A percentile compares a stretch with the other conserved stretches of the same genome.
These are phyloP conservation scores for Lasiurus cinereus DNA, from an alignment of 2,113 vertebrate genomes.

Conservation along the genomic window DNA sequence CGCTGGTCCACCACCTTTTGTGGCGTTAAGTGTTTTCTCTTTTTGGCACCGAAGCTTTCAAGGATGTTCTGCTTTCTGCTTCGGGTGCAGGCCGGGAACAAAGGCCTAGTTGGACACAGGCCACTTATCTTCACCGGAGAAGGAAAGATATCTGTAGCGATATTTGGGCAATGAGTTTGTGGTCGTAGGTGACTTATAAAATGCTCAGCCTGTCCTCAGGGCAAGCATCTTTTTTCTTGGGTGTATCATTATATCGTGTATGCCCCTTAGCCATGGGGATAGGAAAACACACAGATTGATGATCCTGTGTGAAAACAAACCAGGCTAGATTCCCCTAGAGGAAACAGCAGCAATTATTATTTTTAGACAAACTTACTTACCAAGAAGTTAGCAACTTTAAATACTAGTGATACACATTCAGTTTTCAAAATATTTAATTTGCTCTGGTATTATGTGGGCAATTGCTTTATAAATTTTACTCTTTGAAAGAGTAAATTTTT, in stretches of 20 bases:
- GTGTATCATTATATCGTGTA: not conserved
- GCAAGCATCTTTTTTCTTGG: not conserved
- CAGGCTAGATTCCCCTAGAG: not conserved
- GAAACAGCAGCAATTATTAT: not conserved
- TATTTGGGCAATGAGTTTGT: conserved; percentile 22
- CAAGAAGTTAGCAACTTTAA: conserved; percentile 35
- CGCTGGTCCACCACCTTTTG: not conserved
- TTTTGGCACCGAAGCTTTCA: not conserved
- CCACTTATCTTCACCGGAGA: not conserved
- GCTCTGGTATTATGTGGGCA: conserved; percentile 35
- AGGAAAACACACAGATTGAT: not conserved
- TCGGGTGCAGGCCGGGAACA: not conserved
- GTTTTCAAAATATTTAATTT: not conserved
- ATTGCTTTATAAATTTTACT: conserved; percentile 49
- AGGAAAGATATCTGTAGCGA: not conserved
- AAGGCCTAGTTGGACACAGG: conserved; percentile 57
- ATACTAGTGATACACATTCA: not conserved
- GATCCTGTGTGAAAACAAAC: conserved; percentile 23
- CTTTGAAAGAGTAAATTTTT: conserved; percentile 42
- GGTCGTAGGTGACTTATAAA: conserved; percentile 7
- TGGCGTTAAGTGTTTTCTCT: conserved; percentile 10
- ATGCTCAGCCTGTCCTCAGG: not conserved
- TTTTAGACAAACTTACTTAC: conserved; percentile 25
- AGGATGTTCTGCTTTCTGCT: conserved; percentile 57
- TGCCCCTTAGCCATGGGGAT: not conserved